Evolutionary conservation across 2,888 invertebrate species (phyloP), one percentile per base, ranked within the genome.

Genomic region (Cheilosia variabilis): DNA sequence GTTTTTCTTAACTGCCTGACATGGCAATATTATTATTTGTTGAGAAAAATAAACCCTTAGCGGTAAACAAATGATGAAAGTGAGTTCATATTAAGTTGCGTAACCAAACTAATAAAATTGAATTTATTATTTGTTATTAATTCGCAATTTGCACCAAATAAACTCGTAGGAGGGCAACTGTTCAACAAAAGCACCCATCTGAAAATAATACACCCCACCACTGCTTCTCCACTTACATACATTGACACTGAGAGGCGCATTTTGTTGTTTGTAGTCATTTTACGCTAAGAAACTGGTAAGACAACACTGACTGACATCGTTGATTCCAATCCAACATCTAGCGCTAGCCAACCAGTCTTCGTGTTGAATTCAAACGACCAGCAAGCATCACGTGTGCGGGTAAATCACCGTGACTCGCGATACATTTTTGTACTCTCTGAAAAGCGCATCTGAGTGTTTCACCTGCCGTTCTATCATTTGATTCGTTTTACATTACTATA

Each of bases 221-320:
- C 72, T 73, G 72, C 13, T 4, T 17, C 31, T 3, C 41, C 52
- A 63, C 60, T 22, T 24, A 41, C 24, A 43, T 24, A 22, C 34
- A 37, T 4, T 13, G 37, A 37, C 37, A 13, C 10, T 37, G 37
- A 13, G 37, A 37, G 37, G 37, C 13, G 58, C 27, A 37, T 69
- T 55, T 34, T 71, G 13, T 63, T 43, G 58, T 43, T 63, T 43
- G 58, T 43, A 17, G 9, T 4, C 55, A 7, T 52, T 60, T 50
- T 60, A 58, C 66, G 17, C 37, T 19, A 80, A 80, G 80, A 81
- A 86, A 76, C 86, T 86, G 80, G 84, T 84, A 81, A 86, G 80
- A 77, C 86, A 72, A 72, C 76, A 77, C 62, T 57, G 69, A 31
- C 73, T 60, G 81, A 50, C 71, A 60, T 65, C 52, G 75, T 34